Conservation (phyloP, 2,113 vertebrate genomes). For the Prochilodus magdalenae region DNA sequence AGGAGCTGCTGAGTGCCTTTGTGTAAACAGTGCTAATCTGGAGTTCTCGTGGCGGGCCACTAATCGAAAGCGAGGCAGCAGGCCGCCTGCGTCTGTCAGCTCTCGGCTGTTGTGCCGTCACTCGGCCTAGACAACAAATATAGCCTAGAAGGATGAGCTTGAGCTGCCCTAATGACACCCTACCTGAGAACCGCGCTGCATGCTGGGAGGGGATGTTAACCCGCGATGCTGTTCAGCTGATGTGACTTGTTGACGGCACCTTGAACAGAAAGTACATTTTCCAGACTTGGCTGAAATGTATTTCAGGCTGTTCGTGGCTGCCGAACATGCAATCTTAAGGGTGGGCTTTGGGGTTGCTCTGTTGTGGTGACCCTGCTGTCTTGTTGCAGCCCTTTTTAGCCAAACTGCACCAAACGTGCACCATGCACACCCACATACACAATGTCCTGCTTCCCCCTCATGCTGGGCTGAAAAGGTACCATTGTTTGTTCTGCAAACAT, state of each 20-base stretch:
- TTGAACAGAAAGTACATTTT: constrained; percentile 5
- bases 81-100: not conserved
- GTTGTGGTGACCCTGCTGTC: constrained; percentile 29
- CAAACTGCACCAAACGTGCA: constrained; percentile 8
- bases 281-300: constrained; percentile 4
- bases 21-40: constrained; percentile 48
- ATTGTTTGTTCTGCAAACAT: constrained; percentile 96
- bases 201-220: constrained; percentile 42
- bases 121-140: constrained; percentile 35
- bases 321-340: constrained; percentile 28
- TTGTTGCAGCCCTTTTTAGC: constrained; percentile 19
- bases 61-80: constrained; percentile 28
- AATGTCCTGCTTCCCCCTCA: constrained; percentile 44
- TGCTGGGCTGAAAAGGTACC: constrained; percentile 83
- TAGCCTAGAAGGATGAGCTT: constrained; percentile 44
- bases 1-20: constrained; percentile 9
- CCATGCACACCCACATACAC: constrained; percentile 44
- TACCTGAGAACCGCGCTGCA: constrained; percentile 47
- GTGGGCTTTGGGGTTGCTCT: constrained; percentile 16
- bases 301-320: constrained; percentile 13
- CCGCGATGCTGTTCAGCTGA: constrained; percentile 34
- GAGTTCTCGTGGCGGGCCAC: constrained; percentile 3
- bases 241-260: constrained; percentile 8
- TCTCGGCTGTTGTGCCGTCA: constrained; percentile 19
- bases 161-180: constrained; percentile 53